phyloP scores from a whole-genome alignment of 1,140 invertebrate genomes.

The Pseudomyrmex gracilis region DNA sequence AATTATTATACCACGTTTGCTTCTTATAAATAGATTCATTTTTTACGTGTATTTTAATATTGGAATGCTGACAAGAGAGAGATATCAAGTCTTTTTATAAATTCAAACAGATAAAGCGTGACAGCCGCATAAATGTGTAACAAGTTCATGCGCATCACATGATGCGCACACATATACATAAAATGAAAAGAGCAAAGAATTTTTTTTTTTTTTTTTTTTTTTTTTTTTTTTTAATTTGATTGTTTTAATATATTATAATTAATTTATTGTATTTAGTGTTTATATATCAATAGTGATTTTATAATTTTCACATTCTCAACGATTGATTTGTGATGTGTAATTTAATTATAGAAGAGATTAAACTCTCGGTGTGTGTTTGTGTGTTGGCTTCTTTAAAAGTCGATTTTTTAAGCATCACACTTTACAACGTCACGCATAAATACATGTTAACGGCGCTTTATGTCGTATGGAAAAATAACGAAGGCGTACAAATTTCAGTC shows the following conservation, averaged over 20 bases:
- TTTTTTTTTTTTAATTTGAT: constrained; percentile 10
- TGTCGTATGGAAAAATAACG: constrained; percentile 24
- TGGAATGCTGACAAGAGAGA: not conserved
- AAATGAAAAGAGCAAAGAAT: not conserved
- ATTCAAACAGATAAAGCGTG: not conserved
- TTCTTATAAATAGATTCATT: constrained; percentile 24
- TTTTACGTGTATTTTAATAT: not conserved
- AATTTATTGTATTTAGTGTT: too few relatives aligned
- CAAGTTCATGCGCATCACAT: not conserved
- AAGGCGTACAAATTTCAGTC: not conserved
- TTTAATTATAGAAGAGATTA: not conserved
- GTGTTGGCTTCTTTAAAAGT: not conserved
- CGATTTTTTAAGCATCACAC: not conserved
- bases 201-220: too few relatives aligned
- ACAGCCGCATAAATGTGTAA: not conserved
- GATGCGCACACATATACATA: too few relatives aligned
- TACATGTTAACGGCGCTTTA: not conserved
- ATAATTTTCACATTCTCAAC: too few relatives aligned
- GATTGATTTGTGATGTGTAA: too few relatives aligned
- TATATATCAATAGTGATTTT: too few relatives aligned
- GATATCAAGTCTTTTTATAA: not conserved
- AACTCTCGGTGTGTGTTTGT: too few relatives aligned
- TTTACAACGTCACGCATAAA: constrained; percentile 14
- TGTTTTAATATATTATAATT: too few relatives aligned
- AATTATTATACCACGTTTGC: constrained; percentile 31